Evolutionary conservation across 2,797 vertebrate genomes (phyloP), one percentile per base, ranked within the genome.

Genomic region (Pipistrellus pygmaeus): DNA sequence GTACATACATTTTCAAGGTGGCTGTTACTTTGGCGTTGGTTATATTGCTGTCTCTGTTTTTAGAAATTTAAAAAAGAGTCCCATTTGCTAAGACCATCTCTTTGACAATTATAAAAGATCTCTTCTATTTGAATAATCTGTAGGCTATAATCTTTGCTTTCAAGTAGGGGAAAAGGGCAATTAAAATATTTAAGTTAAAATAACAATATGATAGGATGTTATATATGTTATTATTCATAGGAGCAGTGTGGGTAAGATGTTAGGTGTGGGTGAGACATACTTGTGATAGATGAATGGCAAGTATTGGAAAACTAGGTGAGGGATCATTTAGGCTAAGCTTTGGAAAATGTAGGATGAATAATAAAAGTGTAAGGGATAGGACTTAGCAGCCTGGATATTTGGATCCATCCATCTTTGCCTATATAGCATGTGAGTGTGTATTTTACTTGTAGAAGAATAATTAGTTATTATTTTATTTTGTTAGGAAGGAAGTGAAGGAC

Each of bases 401-500:
- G 66, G 35, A 27, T 38, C 32, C 41, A 21, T 32, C 32, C 41
- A 14, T 83, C 62, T 17, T 82, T 88, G 11, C 38, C 9, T 81
- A 1, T 32, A 62, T 12, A 12, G 46, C 17, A 13, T 35, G 20
- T 55, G 5, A 6, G 17, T 75, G 11, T 20, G 7, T 18, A 1
- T 27, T 8, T 30, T 25, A 73, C 32, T 68, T 90, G 62, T 38
- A 55, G 44, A 83, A 60, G 62, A 78, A 68, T 64, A 53, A 25
- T 11, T 72, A 66, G 83, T 83, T 81, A 75, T 90, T 11, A 10
- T 91, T 76, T 95, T 44, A 30, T 77, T 91, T 94, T 81, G 6
- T 69, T 93, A 99, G 99, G 99, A 99, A 96, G 98, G 97, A 89
- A 99, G 98, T 91, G 98, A 98, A n/a, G 99, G 99, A 51, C 99